phyloP scores from a whole-genome alignment of 2,797 vertebrate genomes.

The Gobio occitaniae region DNA sequence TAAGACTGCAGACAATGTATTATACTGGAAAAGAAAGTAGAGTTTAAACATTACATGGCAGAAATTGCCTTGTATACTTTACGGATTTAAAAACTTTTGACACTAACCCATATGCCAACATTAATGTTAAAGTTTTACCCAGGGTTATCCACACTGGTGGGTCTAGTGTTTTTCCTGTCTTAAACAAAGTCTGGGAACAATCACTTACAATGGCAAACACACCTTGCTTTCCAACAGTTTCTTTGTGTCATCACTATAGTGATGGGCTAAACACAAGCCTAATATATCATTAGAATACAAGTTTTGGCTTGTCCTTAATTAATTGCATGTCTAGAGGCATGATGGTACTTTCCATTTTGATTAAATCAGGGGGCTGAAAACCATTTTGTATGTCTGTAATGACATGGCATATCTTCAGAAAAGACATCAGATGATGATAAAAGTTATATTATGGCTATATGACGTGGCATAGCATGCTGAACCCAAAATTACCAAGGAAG shows the following conservation, averaged over 20 bases:
- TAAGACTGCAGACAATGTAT: neutral
- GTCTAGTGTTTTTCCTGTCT: constrained; percentile 9
- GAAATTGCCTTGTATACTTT: neutral
- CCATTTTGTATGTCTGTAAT: neutral
- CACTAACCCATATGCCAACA: neutral
- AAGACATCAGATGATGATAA: neutral
- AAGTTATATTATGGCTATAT: neutral
- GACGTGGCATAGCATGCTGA: neutral
- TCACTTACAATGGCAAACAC: constrained; percentile 40
- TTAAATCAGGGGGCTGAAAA: neutral
- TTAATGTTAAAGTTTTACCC: neutral
- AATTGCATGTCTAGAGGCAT: neutral
- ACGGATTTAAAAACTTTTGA: neutral
- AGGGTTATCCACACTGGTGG: neutral
- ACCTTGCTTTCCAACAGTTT: constrained; percentile 10
- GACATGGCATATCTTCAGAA: constrained; percentile 5
- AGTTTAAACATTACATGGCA: neutral
- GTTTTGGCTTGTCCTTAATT: constrained; percentile 35
- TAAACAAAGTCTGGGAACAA: constrained; percentile 35
- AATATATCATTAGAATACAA: constrained; percentile 20
- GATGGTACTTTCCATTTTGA: constrained; percentile 1
- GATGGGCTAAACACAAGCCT: constrained; percentile 1
- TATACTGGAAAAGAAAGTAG: neutral
- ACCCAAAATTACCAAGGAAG: neutral
- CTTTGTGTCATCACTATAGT: constrained; percentile 34